phyloP scores from a whole-genome alignment of 2,888 invertebrate genomes.

The Caenorhabditis sp. region DNA sequence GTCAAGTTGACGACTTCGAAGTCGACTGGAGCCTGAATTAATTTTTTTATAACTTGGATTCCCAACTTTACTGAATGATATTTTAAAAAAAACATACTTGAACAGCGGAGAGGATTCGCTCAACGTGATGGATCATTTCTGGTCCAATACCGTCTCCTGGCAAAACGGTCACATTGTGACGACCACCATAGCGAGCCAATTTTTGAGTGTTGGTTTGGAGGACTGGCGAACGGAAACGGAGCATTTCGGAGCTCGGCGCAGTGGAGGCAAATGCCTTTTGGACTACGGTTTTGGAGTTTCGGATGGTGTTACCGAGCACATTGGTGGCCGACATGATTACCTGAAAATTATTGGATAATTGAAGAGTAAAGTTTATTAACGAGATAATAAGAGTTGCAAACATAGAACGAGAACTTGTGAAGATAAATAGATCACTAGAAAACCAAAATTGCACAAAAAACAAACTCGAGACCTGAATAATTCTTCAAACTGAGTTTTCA shows the following conservation, averaged over 20 bases:
- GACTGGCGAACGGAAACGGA: constrained; percentile 54
- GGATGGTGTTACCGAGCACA: constrained; percentile 32
- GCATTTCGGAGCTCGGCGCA: constrained; percentile 48
- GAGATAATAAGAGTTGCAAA: neutral
- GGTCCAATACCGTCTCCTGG: constrained; percentile 98
- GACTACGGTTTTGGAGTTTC: constrained; percentile 29
- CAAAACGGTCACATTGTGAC: constrained; percentile 92
- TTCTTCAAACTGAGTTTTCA: too few species aligned
- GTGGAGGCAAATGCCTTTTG: constrained; percentile 38
- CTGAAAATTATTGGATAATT: constrained; percentile 5
- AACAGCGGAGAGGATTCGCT: constrained; percentile 79
- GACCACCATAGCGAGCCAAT: constrained; percentile 84
- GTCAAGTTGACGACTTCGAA: constrained; percentile 82
- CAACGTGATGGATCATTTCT: constrained; percentile 90
- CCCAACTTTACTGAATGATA: too few species aligned
- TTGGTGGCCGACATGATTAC: constrained; percentile 38
- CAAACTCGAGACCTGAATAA: too few species aligned
- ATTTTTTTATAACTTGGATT: constrained; percentile 75
- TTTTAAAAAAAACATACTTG: constrained; percentile 51
- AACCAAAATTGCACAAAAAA: too few species aligned
- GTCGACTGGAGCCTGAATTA: constrained; percentile 80
- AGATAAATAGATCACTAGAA: too few species aligned
- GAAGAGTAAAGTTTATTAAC: neutral
- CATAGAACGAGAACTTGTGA: too few species aligned
- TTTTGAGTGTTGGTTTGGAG: constrained; percentile 42